Evolutionary conservation across 2,888 invertebrate genomes (phyloP).

Genomic region (Eupithecia insigniata): DNA sequence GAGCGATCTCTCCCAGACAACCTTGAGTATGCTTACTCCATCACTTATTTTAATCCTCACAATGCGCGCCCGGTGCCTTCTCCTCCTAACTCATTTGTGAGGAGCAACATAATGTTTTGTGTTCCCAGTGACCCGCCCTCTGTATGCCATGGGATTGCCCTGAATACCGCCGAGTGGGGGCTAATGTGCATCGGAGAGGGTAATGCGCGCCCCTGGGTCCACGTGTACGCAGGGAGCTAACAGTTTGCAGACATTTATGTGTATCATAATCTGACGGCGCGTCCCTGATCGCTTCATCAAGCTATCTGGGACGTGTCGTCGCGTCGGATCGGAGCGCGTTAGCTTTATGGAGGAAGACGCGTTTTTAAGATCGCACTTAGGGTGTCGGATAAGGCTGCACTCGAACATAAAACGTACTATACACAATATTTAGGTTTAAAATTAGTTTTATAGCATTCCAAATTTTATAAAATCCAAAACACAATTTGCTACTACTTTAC

Average conservation of each 20-base stretch:
- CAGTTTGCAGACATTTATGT: not conserved
- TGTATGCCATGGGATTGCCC: constrained; percentile 25
- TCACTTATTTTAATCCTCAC: not conserved
- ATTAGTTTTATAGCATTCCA: no score
- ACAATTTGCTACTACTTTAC: no score
- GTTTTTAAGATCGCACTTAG: not conserved
- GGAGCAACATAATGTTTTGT: constrained; percentile 30
- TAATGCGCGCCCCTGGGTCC: not conserved
- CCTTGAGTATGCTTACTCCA: no score
- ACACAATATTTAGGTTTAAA: not conserved
- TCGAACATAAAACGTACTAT: not conserved
- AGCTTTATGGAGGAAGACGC: constrained; percentile 26
- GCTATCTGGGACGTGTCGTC: constrained; percentile 3
- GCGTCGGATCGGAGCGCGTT: constrained; percentile 3
- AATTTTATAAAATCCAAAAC: no score
- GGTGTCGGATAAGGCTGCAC: not conserved
- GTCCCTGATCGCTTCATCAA: constrained; percentile 6
- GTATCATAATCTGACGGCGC: not conserved
- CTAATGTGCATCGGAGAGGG: not conserved
- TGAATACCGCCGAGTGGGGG: constrained; percentile 9
- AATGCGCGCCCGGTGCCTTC: constrained; percentile 9
- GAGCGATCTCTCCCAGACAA: no score
- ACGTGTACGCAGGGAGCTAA: not conserved
- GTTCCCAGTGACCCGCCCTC: constrained; percentile 23
- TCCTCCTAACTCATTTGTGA: constrained; percentile 24